A percentile compares a stretch with the other conserved stretches of the same genome.
Evolutionary conservation across 2,888 invertebrate species (phyloP).

Genomic region (Metellina segmentata): DNA sequence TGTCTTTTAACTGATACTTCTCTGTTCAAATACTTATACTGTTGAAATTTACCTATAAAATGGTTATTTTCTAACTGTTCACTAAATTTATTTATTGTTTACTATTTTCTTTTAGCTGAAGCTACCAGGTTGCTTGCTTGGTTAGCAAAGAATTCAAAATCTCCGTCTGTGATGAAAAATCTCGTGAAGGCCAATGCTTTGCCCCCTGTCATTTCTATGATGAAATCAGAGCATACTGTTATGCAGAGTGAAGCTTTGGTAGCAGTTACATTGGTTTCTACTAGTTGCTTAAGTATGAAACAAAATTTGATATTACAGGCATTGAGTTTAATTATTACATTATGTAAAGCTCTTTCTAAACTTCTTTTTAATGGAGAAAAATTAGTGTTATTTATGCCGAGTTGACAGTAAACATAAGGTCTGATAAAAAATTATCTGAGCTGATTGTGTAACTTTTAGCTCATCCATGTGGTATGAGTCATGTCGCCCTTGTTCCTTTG

Average conservation of each 20-base stretch:
- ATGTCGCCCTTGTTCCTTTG: too few relatives aligned
- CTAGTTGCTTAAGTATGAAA: constrained; percentile 58
- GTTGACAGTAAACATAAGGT: too few relatives aligned
- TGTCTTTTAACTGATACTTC: too few relatives aligned
- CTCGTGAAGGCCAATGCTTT: constrained; percentile 86
- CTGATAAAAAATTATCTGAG: too few relatives aligned
- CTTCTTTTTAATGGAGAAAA: too few relatives aligned
- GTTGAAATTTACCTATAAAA: too few relatives aligned
- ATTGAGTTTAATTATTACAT: neutral
- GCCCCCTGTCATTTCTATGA: constrained; percentile 89
- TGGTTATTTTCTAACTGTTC: neutral
- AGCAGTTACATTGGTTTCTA: constrained; percentile 80
- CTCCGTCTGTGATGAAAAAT: constrained; percentile 81
- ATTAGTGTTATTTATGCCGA: too few relatives aligned
- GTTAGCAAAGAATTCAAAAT: constrained; percentile 86
- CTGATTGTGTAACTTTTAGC: too few relatives aligned
- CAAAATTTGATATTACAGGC: neutral
- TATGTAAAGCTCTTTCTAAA: neutral
- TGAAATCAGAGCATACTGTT: constrained; percentile 89
- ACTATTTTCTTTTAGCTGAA: constrained; percentile 79
- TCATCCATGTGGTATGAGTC: too few relatives aligned
- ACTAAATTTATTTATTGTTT: neutral
- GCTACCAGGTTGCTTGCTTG: constrained; percentile 83
- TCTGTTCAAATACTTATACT: too few relatives aligned
- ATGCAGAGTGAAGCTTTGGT: constrained; percentile 85